Evolutionary conservation across 1,140 invertebrate genomes (phyloP), one percentile per base, ranked within the genome.

Genomic region (Sinonovacula constricta): DNA sequence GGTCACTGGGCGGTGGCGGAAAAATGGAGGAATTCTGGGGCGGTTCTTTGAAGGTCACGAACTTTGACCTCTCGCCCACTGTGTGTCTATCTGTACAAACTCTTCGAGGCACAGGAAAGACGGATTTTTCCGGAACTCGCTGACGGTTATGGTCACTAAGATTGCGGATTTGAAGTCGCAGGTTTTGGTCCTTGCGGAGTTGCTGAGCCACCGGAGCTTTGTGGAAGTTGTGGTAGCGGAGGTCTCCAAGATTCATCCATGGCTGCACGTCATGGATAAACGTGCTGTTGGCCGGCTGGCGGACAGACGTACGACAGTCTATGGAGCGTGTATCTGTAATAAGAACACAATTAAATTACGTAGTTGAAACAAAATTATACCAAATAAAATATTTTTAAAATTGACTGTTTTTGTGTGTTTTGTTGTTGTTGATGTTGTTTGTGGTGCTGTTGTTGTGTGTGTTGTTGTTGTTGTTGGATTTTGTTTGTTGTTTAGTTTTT

Each of bases 231-330:
- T 76, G 63, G 59, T 76, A 59, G 14, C 63, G 62, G 31, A 76
- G 63, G 49, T 76, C 72, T 24, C 62, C 72, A 31, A 76, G 62
- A 59, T 76, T 76, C 34, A 76, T 36, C 72, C 72, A 76, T 1
- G 62, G 62, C 22, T 54, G 66, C n/a, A 31, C 59, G 5, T 63
- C 31, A 24, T 67, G 62, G n/a, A 36, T 45, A 34, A 76, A 76
- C 2, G 72, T 76, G 34, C 72, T 76, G 49, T 76, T 63, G 10
- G 51, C 30, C 28, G 70, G 70, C 12, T 45, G 39, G 39, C 39
- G 39, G 39, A 45, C 7, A 18, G 39, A 10, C 39, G 7, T 45
- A 18, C 7, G 39, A 45, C n/a, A n/a, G n/a, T 45, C 39, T 10
- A 18, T 45, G 7, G 39, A 45, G 39, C 39, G 39, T 10, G 18